A percentile compares a stretch with the other conserved stretches of the same genome.
Evolutionary conservation across 1,140 invertebrate genomes (phyloP).

Genomic region (Neodiprion lecontei): DNA sequence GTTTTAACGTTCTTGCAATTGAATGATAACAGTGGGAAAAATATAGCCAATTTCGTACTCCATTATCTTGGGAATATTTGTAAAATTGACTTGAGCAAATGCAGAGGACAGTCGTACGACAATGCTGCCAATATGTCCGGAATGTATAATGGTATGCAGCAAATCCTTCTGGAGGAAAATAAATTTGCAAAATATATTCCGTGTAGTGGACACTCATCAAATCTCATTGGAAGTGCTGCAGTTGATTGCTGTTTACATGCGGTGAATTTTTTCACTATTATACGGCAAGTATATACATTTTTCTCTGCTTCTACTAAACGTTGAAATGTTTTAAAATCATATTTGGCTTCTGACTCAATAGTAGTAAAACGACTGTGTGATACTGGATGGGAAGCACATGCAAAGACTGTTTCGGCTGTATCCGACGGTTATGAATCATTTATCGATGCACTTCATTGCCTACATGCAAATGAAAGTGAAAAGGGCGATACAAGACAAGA

Average conservation of each 20-base stretch:
- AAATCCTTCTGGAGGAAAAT: slow-evolving; percentile 20
- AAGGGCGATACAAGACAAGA: no score
- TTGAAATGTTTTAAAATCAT: slow-evolving; percentile 27
- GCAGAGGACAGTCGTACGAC: slow-evolving; percentile 30
- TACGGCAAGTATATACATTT: slow-evolving; percentile 29
- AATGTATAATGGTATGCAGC: slow-evolving; percentile 28
- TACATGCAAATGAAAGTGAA: no score
- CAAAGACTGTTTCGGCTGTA: no score
- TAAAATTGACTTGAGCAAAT: slow-evolving; percentile 28
- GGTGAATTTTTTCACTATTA: slow-evolving; percentile 26
- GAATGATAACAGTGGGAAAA: slow-evolving; percentile 12
- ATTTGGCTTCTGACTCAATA: no score
- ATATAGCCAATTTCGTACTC: slow-evolving; percentile 20
- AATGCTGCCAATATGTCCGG: slow-evolving; percentile 31
- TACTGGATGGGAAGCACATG: no score
- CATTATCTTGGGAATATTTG: not conserved
- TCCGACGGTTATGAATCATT: no score
- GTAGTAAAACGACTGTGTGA: no score
- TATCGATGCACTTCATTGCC: no score
- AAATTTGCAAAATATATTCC: slow-evolving; percentile 22
- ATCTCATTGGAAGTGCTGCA: slow-evolving; percentile 27
- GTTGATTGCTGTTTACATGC: slow-evolving; percentile 28
- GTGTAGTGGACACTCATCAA: slow-evolving; percentile 30
- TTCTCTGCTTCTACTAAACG: slow-evolving; percentile 30
- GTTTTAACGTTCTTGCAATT: slow-evolving; percentile 23